Evolutionary conservation across 2,888 invertebrate genomes (phyloP).

Genomic region (Ellobium chinense): DNA sequence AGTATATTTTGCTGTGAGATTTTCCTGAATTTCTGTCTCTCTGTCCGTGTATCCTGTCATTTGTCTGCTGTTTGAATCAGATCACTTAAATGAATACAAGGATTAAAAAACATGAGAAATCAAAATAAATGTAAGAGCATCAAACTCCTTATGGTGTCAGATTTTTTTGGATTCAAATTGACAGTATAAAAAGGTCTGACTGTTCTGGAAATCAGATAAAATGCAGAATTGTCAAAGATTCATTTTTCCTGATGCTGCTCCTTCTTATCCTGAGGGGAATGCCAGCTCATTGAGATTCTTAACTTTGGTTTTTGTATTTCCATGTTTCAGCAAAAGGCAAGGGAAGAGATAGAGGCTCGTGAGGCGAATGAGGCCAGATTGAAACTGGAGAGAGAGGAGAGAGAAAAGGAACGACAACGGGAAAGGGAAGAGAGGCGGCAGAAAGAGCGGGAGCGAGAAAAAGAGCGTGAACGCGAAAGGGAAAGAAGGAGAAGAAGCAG

Average conservation of each 20-base stretch:
- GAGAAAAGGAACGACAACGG: constrained; percentile 81
- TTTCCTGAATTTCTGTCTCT: too few species aligned
- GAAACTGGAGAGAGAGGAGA: constrained; percentile 63
- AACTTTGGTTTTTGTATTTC: not conserved
- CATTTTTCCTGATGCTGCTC: not conserved
- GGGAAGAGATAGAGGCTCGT: constrained; percentile 64
- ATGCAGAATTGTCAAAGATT: not conserved
- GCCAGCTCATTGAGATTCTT: not conserved
- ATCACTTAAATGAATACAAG: too few species aligned
- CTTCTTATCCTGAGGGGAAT: not conserved
- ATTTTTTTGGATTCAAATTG: too few species aligned
- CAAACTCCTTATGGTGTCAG: too few species aligned
- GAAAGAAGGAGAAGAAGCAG: constrained; percentile 49
- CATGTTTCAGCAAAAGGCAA: constrained; percentile 59
- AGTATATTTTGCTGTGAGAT: too few species aligned
- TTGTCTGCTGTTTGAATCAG: too few species aligned
- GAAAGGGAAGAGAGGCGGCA: constrained; percentile 78
- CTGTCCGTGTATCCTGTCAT: too few species aligned
- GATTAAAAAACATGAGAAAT: too few species aligned
- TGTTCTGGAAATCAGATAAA: too few species aligned
- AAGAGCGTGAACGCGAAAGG: constrained; percentile 42
- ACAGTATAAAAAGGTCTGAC: too few species aligned
- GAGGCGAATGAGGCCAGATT: constrained; percentile 79
- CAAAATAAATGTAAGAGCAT: too few species aligned
- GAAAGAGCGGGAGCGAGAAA: constrained; percentile 50